Base-by-base conservation (phyloP, 2,113 vertebrate genomes). In the Strix uralensis region DNA sequence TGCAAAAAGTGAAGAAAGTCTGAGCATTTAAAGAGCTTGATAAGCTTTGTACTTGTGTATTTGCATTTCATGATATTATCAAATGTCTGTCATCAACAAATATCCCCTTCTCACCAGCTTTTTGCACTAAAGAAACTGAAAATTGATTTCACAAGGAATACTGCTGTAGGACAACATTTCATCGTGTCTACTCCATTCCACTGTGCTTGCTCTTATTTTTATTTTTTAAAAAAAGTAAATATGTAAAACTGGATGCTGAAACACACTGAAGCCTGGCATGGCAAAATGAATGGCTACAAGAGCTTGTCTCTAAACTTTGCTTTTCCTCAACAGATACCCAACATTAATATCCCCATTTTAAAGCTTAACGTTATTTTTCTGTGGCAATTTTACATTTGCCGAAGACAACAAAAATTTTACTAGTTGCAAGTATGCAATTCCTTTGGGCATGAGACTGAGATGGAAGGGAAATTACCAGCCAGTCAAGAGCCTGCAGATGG, bases 401-500 rank as follows among this genome's bases (percentile, higher is more conserved):
- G 44, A 71, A 88, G 92, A 88, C 18, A 92, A 73, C 8, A 70
- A 34, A 29, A 74, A 61, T 46, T 67, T 47, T 88, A 66, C n/a
- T 63, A 59, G 55, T 30, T 74, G 9, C 55, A 83, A 90, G 10
- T 27, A 11, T 47, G 13, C n/a, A n/a, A 51, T 69, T 89, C 72
- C 86, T 89, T 86, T 58, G 69, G 65, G 57, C 49, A 81, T 0
- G 0, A 75, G 80, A 63, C 10, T 42, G 70, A 89, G 77, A 72
- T 32, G 49, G 61, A 92, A 93, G 22, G 34, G 83, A 95, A 97
- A 89, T 79, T 81, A 85, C 47, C 66, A 77, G 44, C 59, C 91
- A 77, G 85, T 83, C 86, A 91, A 88, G 63, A 86, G 82, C 46
- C 85, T 88, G 72, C 88, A 96, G 96, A 95, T 88, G 84, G 86